Evolutionary conservation across 92 coral and sea anemone genomes (phyloP), one percentile per base, ranked within the genome.

Genomic region (Zoanthus sociatus): DNA sequence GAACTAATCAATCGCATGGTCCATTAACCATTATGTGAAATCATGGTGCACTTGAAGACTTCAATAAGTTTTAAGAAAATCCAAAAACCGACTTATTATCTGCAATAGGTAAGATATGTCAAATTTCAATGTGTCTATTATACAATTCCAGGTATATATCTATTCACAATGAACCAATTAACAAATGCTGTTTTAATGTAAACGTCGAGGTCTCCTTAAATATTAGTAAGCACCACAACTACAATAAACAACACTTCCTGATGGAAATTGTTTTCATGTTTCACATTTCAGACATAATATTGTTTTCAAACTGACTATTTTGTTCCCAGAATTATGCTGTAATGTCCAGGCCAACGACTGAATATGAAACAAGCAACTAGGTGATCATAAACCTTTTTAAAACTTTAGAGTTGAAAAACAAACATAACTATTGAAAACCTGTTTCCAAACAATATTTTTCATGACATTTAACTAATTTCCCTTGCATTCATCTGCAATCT

Each of bases 361-460:
- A 77, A 77, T 54, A 53, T 21, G 46, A 77, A 67, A 15, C 45
- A 11, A 15, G 16, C 18, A 66, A 78, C 1, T 37, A 37, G 42
- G 4, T 44, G 84, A 11, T 63, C 71, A 60, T 78, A 58, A 63
- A 78, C 10, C n/a, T 4, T 61, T 9, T 21, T 17, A 60, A 78
- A 78, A 45, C 55, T 79, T 64, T 5, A 44, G 56, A 67, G 64
- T 16, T 79, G 33, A 21, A 14, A 54, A 81, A 53, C 47, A 81
- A 81, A 81, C 26, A 26, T 26, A 74, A 66, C 21, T 46, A 67
- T 51, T 44, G 12, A 6, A 50, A 81, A 37, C 63, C 45, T 63
- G 75, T 46, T 81, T 70, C 66, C 85, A 81, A 63, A 67, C 7
- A 69, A 63, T 66, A 46, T 10, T 42, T 64, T 46, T 63, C 64